These are phyloP conservation scores for Megaceryle torquata DNA, from an alignment of 2,113 vertebrate genomes.

Conservation along the genomic window DNA sequence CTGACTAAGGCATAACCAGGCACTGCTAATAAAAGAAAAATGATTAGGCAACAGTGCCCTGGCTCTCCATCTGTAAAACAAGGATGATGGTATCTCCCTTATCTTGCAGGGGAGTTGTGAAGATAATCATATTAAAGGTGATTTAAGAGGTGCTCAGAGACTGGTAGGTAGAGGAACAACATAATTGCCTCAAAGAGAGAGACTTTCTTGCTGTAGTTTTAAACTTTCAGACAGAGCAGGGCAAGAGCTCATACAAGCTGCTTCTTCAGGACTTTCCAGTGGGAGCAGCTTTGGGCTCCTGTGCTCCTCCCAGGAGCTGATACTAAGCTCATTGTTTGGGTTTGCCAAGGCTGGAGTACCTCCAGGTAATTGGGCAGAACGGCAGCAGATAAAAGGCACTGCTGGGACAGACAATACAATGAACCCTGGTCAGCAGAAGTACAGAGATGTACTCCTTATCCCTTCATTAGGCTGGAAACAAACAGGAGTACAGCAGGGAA, in stretches of 20 bases:
- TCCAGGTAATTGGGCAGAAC: background rate
- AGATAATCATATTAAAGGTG: conserved; percentile 25
- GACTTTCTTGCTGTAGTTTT: background rate
- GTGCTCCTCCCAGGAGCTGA: background rate
- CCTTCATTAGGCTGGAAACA: background rate
- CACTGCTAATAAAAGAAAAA: background rate
- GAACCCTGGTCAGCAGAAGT: background rate
- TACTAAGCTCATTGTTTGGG: background rate
- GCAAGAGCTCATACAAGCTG: background rate
- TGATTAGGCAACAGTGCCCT: background rate
- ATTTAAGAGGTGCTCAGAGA: conserved; percentile 27
- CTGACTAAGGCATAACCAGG: conserved; percentile 12
- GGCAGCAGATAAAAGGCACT: background rate
- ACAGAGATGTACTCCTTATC: background rate
- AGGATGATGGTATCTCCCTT: background rate
- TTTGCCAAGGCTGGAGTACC: background rate
- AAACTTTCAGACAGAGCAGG: background rate
- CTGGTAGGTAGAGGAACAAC: background rate
- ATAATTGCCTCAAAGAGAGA: background rate
- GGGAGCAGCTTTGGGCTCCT: background rate
- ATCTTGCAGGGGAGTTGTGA: conserved; percentile 5
- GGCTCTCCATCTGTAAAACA: conserved; percentile 8
- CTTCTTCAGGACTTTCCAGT: background rate
- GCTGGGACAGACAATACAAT: background rate
- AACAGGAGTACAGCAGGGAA: background rate